Evolutionary conservation across 2,113 vertebrate genomes (phyloP).

Genomic region (Falco punctatus): DNA sequence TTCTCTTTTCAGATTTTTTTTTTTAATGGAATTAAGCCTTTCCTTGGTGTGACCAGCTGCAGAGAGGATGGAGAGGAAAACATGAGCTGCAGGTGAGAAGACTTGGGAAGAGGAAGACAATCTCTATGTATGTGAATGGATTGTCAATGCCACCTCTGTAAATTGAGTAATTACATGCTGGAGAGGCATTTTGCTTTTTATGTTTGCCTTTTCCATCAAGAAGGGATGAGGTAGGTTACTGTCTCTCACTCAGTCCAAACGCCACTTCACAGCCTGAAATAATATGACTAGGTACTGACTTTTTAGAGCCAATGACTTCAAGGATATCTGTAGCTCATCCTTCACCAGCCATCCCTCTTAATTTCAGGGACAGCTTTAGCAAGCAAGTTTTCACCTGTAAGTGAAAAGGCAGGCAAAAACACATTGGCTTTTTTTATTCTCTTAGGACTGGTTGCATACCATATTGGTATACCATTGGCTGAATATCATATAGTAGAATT

Average conservation of each 20-base stretch:
- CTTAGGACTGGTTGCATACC: not conserved
- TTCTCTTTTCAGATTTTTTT: not conserved
- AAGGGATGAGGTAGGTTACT: not conserved
- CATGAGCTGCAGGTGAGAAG: not conserved
- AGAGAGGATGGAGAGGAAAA: not conserved
- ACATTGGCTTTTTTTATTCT: not conserved
- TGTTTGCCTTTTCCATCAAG: not conserved
- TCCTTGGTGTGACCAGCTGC: not conserved
- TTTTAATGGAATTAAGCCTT: not conserved
- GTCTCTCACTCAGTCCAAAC: not conserved
- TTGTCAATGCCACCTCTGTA: not conserved
- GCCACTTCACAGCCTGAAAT: not conserved
- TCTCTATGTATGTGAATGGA: not conserved
- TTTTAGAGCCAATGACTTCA: not conserved
- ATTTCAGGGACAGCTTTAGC: not conserved
- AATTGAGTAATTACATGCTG: not conserved
- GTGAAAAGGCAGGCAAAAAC: not conserved
- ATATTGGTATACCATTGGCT: not conserved
- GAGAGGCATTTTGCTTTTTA: not conserved
- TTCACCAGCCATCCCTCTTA: not conserved
- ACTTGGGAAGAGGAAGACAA: not conserved
- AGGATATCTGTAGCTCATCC: not conserved
- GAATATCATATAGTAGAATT: not conserved
- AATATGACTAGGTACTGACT: not conserved
- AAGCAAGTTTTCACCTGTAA: not conserved